A percentile compares a stretch with the other conserved stretches of the same genome.
phyloP scores from a whole-genome alignment of 2,113 vertebrate genomes.

The Oryzias javanicus region DNA sequence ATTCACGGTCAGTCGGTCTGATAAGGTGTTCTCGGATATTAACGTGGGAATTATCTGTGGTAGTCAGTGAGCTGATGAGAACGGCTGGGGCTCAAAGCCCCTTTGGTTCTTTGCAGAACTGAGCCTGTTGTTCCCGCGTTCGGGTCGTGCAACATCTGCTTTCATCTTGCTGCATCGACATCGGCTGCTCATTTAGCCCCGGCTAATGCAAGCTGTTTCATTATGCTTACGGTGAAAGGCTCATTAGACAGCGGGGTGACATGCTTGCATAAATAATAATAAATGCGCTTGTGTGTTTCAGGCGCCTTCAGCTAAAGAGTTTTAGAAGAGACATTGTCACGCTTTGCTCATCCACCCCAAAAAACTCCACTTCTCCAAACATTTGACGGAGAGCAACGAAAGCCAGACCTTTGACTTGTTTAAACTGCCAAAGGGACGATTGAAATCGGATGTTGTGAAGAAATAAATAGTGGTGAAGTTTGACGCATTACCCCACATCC shows the following conservation, averaged over 20 bases:
- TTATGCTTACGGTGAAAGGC: conserved; percentile 63
- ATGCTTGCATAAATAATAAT: conserved; percentile 74
- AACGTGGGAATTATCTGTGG: conserved; percentile 49
- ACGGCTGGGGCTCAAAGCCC: conserved; percentile 50
- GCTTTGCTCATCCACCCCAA: conserved; percentile 22
- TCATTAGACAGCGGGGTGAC: conserved; percentile 74
- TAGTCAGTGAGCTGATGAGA: conserved; percentile 67
- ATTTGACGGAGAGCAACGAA: neutral
- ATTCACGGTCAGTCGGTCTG: conserved; percentile 51
- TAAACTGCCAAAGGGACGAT: neutral
- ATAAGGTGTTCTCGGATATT: conserved; percentile 44
- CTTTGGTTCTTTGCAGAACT: conserved; percentile 39
- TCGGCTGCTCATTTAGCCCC: conserved; percentile 66
- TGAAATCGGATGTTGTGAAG: conserved; percentile 7
- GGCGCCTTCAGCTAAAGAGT: conserved; percentile 45
- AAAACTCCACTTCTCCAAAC: neutral
- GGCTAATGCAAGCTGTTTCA: conserved; percentile 75
- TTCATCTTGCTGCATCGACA: conserved; percentile 64
- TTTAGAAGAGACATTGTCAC: conserved; percentile 35
- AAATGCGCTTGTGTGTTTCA: conserved; percentile 59
- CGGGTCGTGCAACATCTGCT: conserved; percentile 69
- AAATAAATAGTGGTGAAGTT: conserved; percentile 23
- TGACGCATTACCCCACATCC: conserved; percentile 40
- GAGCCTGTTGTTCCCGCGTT: conserved; percentile 39
- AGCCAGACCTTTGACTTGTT: neutral